Base-by-base conservation (phyloP, 2,888 invertebrate species). In the Oscheius myriophilus region DNA sequence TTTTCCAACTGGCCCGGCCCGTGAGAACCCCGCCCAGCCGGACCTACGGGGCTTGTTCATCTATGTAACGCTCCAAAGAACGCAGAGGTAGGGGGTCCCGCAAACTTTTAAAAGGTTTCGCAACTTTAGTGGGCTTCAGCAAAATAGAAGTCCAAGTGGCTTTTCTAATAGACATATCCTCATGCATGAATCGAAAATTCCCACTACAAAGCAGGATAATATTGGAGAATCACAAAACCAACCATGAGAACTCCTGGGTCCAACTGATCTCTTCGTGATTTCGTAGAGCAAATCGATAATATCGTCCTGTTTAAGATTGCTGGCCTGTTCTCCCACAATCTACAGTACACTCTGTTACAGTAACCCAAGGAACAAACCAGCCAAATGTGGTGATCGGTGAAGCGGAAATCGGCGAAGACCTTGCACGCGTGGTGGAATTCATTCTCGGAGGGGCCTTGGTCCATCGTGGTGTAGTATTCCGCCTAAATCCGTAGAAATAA, bases 381-480 rank as follows among this genome's bases (percentile, higher is more conserved):
- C 62, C 55, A 53, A 6, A 68, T 45, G 11, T 51, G 45, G 33
- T 53, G 33, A 18, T 68, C 68, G 3, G 68, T 55, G 16, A 77
- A 49, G 23, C 72, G 69, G 52, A 69, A 74, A 18, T 77, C 77
- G 52, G 69, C 71, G 25, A 77, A 70, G 18, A 77, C 64, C 3
- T 69, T 55, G 33, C 66, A 12, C 16, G 67, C 71, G 21, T 57
- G 62, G 12, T 33, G 11, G 21, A 75, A 66, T n/a, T 77, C 77
- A 11, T 41, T 23, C 1, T 76, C 76, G 1, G 51, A 43, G 1
- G 70, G 71, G 9, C 71, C 68, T 25, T 49, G 64, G 42, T 77
- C 77, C 6, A 71, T 53, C 11, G 49, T 51, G 12, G 72, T 71
- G 57, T 76, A 76, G 25, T 66, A 46, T 7, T 76, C 76, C 21